phyloP scores from a whole-genome alignment of 2,113 vertebrate species.

The Urocitellus parryii region DNA sequence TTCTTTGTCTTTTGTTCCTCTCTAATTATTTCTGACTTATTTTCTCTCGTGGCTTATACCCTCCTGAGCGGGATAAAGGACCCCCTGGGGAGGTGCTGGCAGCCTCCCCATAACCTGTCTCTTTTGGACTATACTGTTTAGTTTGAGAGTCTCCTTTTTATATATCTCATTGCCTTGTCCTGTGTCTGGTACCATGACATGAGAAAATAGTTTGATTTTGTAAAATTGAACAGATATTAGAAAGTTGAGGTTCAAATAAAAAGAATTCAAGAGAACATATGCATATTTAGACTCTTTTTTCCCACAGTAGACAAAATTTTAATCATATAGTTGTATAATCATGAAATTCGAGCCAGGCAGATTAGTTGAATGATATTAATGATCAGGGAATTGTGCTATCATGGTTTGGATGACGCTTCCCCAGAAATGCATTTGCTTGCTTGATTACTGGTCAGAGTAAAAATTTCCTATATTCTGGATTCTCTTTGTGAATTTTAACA shows the following conservation, averaged over 20 bases:
- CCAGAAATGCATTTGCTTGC: background rate
- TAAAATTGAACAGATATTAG: background rate
- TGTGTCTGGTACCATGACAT: background rate
- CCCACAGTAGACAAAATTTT: background rate
- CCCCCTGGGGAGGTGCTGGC: too few species aligned
- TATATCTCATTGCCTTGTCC: background rate
- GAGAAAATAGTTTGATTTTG: constrained; percentile 6
- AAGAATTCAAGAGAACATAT: background rate
- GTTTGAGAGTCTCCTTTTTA: background rate
- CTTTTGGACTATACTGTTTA: background rate
- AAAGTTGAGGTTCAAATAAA: background rate
- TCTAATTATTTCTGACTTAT: too few species aligned
- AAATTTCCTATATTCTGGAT: background rate
- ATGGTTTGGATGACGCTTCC: background rate
- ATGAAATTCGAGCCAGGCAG: background rate
- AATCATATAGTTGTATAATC: background rate
- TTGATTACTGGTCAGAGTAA: background rate
- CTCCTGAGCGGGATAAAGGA: too few species aligned
- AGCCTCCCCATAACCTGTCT: background rate
- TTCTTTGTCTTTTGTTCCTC: too few species aligned
- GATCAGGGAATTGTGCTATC: background rate
- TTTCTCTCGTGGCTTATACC: too few species aligned
- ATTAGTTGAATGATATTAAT: background rate
- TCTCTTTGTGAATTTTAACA: background rate
- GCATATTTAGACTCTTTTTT: background rate